Evolutionary conservation across 2,797 vertebrate species (phyloP).

Genomic region (Threskiornis aethiopicus): DNA sequence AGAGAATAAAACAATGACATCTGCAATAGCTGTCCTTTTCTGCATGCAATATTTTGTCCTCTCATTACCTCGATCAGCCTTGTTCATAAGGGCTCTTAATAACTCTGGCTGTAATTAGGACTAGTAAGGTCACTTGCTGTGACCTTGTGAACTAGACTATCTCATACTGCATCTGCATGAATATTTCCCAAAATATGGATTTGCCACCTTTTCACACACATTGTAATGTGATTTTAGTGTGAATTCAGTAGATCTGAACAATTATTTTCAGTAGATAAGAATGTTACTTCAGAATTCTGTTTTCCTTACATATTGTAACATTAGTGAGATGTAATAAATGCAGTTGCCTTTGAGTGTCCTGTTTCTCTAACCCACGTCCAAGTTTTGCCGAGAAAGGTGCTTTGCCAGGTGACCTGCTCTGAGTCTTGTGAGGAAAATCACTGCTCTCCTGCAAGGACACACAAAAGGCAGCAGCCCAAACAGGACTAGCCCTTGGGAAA

Average conservation of each 20-base stretch:
- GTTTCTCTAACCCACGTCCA: neutral
- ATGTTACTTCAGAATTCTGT: neutral
- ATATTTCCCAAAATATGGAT: neutral
- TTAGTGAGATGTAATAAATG: neutral
- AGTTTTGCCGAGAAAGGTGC: neutral
- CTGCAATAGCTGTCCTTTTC: neutral
- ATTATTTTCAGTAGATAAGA: neutral
- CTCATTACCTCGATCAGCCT: neutral
- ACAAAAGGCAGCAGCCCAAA: neutral
- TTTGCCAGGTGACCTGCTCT: neutral
- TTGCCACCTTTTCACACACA: neutral
- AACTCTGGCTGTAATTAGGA: neutral
- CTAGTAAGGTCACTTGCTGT: neutral
- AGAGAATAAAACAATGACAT: neutral
- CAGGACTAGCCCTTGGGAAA: neutral
- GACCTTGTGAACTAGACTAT: neutral
- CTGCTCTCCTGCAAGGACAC: neutral
- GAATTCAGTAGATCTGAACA: neutral
- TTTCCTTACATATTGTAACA: neutral
- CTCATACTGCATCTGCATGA: neutral
- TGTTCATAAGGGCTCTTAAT: neutral
- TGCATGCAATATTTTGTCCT: neutral
- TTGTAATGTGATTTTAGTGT: neutral
- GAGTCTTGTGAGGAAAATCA: neutral
- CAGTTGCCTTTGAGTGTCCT: accelerated